Evolutionary conservation across 2,113 vertebrate genomes (phyloP).

Genomic region (Cavia porcellus): DNA sequence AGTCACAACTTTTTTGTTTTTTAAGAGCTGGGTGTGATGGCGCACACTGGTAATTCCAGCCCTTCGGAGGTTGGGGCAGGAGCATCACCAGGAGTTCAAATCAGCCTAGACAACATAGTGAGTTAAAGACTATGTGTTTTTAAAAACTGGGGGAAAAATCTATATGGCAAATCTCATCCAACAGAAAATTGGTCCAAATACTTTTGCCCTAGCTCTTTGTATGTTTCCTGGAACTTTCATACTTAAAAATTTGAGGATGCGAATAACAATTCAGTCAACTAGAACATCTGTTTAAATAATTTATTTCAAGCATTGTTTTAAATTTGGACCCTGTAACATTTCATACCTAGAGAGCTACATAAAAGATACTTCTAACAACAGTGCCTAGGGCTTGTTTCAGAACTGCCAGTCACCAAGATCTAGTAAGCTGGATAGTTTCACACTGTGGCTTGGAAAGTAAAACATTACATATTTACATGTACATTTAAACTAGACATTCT

Average conservation of each 20-base stretch:
- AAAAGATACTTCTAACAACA: constrained; percentile 69
- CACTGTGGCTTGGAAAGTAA: constrained; percentile 45
- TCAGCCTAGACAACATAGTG: not conserved
- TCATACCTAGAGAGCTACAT: constrained; percentile 24
- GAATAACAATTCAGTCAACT: constrained; percentile 50
- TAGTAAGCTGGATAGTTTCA: not conserved
- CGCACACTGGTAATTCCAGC: not conserved
- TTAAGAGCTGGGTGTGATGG: not conserved
- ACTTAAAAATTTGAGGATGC: constrained; percentile 13
- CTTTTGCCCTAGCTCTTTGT: not conserved
- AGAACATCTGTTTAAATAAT: constrained; percentile 46
- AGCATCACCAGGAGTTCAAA: not conserved
- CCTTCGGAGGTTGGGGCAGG: not conserved
- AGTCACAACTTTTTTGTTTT: not conserved
- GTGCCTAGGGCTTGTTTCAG: constrained; percentile 59
- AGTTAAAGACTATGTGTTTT: not conserved
- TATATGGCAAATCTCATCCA: not conserved
- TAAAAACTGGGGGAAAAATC: not conserved
- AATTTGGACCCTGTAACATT: constrained; percentile 47
- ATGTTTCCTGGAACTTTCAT: constrained; percentile 42
- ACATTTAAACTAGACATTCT: constrained; percentile 45
- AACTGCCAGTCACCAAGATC: constrained; percentile 23
- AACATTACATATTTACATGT: constrained; percentile 71
- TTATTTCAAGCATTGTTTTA: constrained; percentile 75
- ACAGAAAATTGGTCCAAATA: constrained; percentile 28